These are phyloP conservation scores for Stercorarius parasiticus DNA, from an alignment of 2,113 vertebrate genomes.

Conservation along the genomic window DNA sequence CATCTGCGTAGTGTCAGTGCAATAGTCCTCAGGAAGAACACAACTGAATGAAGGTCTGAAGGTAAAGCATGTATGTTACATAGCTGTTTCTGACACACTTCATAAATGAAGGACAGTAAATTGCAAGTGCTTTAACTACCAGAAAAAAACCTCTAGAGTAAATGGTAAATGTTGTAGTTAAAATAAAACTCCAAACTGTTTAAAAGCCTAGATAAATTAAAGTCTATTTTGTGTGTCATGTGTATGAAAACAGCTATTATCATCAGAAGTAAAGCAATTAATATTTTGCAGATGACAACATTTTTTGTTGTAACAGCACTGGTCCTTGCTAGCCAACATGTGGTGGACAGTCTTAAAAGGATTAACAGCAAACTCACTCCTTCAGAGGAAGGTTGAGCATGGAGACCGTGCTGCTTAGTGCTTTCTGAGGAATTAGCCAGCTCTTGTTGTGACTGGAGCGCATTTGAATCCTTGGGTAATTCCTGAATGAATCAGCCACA, in stretches of 20 bases:
- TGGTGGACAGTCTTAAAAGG: not conserved
- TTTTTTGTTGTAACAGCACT: not conserved
- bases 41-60: not conserved
- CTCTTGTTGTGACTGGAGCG: not conserved
- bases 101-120: not conserved
- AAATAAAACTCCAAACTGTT: not conserved
- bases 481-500: constrained; percentile 43
- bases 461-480: constrained; percentile 14
- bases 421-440: constrained; percentile 14
- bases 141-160: not conserved
- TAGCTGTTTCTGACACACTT: not conserved
- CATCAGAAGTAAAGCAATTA: not conserved
- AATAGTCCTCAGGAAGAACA: not conserved
- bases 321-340: not conserved
- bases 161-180: not conserved
- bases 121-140: not conserved
- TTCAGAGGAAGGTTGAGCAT: constrained; percentile 23
- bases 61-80: not conserved
- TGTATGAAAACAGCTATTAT: not conserved
- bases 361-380: not conserved
- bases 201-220: not conserved
- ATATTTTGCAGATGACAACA: not conserved
- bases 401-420: not conserved
- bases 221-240: not conserved
- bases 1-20: not conserved